Conservation (phyloP, 1,140 invertebrate genomes). For the Meloidogyne hapla region DNA sequence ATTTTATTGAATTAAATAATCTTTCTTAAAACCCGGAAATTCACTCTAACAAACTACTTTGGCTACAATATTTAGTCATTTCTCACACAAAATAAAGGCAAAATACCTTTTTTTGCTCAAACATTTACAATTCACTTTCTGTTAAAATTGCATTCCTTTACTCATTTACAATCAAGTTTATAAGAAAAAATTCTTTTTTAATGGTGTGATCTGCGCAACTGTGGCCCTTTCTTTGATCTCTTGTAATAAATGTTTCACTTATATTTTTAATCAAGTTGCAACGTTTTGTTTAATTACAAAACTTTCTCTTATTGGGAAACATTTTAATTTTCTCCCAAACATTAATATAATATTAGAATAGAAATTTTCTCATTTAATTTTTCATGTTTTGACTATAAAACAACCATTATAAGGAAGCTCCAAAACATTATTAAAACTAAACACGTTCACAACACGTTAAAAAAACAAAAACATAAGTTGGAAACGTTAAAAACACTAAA, state of each 20-base stretch:
- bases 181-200: background rate
- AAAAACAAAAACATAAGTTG: too few species aligned
- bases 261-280: background rate
- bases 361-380: too few species aligned
- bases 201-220: background rate
- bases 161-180: background rate
- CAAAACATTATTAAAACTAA: too few species aligned
- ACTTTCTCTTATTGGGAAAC: background rate
- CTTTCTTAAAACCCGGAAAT: too few species aligned
- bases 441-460: too few species aligned
- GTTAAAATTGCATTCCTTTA: background rate
- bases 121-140: too few species aligned
- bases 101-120: background rate
- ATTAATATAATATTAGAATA: too few species aligned
- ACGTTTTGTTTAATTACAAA: background rate
- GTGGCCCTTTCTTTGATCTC: background rate
- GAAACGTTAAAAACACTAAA: too few species aligned
- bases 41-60: background rate
- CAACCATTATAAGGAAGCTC: too few species aligned
- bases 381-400: too few species aligned
- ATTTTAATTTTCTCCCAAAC: too few species aligned
- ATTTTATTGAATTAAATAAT: background rate
- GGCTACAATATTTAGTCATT: background rate
- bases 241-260: background rate
- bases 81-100: background rate